phyloP scores from a whole-genome alignment of 2,113 vertebrate genomes.

The Oncorhynchus masou region DNA sequence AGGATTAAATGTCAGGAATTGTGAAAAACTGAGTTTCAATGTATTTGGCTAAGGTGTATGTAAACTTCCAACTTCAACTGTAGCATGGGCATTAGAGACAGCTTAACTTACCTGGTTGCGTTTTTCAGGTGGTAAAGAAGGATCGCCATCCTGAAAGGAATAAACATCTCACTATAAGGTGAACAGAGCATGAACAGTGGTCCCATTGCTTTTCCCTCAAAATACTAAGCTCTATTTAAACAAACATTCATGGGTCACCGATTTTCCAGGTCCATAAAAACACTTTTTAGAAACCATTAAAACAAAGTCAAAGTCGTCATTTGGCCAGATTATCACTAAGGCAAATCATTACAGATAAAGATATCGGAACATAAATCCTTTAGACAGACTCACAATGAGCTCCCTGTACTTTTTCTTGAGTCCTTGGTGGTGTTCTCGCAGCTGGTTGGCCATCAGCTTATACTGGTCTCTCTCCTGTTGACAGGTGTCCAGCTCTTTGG shows the following conservation, averaged over 20 bases:
- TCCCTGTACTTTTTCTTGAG: slow-evolving; percentile 96
- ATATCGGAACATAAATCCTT: neutral
- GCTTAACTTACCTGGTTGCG: slow-evolving; percentile 86
- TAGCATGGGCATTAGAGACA: too few relatives aligned
- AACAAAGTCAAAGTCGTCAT: too few relatives aligned
- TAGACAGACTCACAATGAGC: slow-evolving; percentile 80
- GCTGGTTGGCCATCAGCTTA: slow-evolving; percentile 96
- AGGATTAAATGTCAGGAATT: too few relatives aligned
- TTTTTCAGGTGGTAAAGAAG: slow-evolving; percentile 90
- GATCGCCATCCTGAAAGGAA: slow-evolving; percentile 86
- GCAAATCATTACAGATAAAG: neutral
- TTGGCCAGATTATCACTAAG: neutral
- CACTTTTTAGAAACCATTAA: too few relatives aligned
- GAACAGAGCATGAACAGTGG: too few relatives aligned
- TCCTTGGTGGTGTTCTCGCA: slow-evolving; percentile 89
- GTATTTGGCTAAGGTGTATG: too few relatives aligned
- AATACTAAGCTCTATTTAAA: too few relatives aligned
- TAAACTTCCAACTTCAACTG: too few relatives aligned
- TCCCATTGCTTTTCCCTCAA: too few relatives aligned
- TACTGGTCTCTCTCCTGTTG: slow-evolving; percentile 97
- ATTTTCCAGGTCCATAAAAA: too few relatives aligned
- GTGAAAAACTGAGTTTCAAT: too few relatives aligned
- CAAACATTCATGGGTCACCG: too few relatives aligned
- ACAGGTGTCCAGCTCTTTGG: slow-evolving; percentile 94
- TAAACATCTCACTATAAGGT: neutral